A percentile compares a stretch with the other conserved stretches of the same genome.
Conservation (phyloP, 2,797 vertebrate species). For the Poeciliopsis gracilis region DNA sequence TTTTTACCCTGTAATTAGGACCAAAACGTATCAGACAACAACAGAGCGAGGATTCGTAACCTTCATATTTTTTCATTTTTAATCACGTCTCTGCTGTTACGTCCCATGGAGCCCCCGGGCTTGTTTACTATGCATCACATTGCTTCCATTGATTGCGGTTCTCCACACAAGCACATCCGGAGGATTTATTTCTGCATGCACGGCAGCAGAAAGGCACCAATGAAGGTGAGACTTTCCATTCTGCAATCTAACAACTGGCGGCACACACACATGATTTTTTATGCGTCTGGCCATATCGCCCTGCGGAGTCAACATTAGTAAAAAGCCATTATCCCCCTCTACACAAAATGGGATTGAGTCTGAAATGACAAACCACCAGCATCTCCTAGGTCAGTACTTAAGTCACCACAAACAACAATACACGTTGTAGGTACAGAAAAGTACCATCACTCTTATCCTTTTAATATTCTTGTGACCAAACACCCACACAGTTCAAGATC, state of each 20-base stretch:
- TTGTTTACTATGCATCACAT: conserved; percentile 73
- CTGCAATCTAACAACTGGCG: conserved; percentile 26
- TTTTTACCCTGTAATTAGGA: background rate
- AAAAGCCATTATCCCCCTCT: conserved; percentile 11
- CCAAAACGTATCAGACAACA: background rate
- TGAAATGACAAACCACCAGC: conserved; percentile 42
- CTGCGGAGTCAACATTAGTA: conserved; percentile 1
- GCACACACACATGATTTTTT: conserved; percentile 14
- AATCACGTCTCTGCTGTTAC: conserved; percentile 14
- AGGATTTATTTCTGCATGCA: conserved; percentile 61
- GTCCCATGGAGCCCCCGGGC: conserved; percentile 46
- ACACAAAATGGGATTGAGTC: background rate
- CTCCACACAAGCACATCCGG: conserved; percentile 47
- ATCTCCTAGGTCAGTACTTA: conserved; percentile 9
- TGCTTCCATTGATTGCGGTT: conserved; percentile 77
- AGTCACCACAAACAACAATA: conserved; percentile 25
- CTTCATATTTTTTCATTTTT: conserved; percentile 25
- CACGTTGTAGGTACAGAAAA: conserved; percentile 2
- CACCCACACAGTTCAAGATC: conserved; percentile 12
- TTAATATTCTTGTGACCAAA: conserved; percentile 21
- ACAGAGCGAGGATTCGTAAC: background rate
- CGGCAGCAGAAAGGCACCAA: conserved; percentile 29
- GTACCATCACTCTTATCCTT: background rate
- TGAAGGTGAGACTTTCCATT: conserved; percentile 30
- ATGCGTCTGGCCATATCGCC: background rate